These are phyloP conservation scores for Cnemophilus loriae DNA, from an alignment of 2,113 vertebrate species.

Conservation along the genomic window DNA sequence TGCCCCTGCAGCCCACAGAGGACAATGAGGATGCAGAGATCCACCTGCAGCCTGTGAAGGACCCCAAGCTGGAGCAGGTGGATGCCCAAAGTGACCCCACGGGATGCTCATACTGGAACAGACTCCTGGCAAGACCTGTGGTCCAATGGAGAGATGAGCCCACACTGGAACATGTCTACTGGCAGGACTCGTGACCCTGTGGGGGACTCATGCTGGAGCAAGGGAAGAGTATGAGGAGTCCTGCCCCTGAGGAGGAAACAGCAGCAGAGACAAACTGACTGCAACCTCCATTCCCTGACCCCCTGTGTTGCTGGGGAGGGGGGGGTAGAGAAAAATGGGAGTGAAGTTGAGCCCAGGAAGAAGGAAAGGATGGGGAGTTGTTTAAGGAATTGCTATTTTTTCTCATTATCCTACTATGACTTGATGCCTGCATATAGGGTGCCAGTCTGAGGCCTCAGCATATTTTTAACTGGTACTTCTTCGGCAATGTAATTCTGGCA, in stretches of 20 bases:
- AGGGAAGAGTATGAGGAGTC: not conserved
- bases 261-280: not conserved
- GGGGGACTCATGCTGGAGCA: not conserved
- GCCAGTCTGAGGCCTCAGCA: not conserved
- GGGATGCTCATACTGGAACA: not conserved
- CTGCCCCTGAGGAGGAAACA: not conserved
- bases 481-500: not conserved
- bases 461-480: not conserved
- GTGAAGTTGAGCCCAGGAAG: not conserved
- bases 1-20: not conserved
- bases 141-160: rapidly evolving
- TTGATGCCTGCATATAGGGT: not conserved
- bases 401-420: not conserved
- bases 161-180: not conserved
- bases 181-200: not conserved
- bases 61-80: not conserved
- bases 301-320: not conserved
- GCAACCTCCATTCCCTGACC: not conserved
- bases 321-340: not conserved
- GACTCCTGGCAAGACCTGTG: not conserved
- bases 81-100: rapidly evolving
- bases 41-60: not conserved
- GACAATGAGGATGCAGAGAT: not conserved
- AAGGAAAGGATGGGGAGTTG: not conserved
- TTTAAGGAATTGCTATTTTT: not conserved